Evolutionary conservation across 2,797 vertebrate genomes (phyloP).

Genomic region (Cryptoprocta ferox): DNA sequence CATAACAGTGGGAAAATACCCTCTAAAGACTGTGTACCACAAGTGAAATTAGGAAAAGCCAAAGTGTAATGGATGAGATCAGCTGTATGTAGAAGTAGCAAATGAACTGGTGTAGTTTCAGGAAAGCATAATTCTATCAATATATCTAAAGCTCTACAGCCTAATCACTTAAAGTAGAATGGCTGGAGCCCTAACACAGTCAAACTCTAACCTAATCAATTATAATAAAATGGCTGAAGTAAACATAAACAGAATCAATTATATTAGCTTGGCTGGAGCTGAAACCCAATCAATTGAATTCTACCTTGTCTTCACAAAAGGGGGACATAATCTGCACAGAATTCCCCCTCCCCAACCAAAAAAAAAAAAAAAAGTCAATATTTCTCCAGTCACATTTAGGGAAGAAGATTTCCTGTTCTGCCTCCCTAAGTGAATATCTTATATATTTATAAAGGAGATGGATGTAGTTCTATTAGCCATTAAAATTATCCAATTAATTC

Average conservation of each 20-base stretch:
- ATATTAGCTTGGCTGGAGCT: constrained; percentile 63
- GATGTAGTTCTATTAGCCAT: background rate
- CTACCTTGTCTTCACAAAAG: constrained; percentile 57
- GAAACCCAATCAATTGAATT: constrained; percentile 67
- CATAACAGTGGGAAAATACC: background rate
- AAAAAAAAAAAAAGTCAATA: background rate
- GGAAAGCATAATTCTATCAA: constrained; percentile 68
- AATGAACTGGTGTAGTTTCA: constrained; percentile 48
- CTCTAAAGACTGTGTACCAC: background rate
- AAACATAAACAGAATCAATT: constrained; percentile 70
- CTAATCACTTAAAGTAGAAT: constrained; percentile 75
- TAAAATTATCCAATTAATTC: constrained; percentile 39
- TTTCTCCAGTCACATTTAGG: constrained; percentile 31
- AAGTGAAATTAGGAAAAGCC: constrained; percentile 27
- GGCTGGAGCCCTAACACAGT: constrained; percentile 59
- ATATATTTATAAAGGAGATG: constrained; percentile 14
- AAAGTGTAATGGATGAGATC: constrained; percentile 1
- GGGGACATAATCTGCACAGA: background rate
- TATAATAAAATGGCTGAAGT: constrained; percentile 65
- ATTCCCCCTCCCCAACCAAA: background rate
- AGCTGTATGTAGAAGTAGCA: background rate
- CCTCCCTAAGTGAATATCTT: background rate
- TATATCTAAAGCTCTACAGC: constrained; percentile 47
- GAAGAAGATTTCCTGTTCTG: background rate
- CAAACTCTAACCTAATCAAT: constrained; percentile 68